Conservation (phyloP, 2,113 vertebrate genomes). For the Hirundichthys speculiger region DNA sequence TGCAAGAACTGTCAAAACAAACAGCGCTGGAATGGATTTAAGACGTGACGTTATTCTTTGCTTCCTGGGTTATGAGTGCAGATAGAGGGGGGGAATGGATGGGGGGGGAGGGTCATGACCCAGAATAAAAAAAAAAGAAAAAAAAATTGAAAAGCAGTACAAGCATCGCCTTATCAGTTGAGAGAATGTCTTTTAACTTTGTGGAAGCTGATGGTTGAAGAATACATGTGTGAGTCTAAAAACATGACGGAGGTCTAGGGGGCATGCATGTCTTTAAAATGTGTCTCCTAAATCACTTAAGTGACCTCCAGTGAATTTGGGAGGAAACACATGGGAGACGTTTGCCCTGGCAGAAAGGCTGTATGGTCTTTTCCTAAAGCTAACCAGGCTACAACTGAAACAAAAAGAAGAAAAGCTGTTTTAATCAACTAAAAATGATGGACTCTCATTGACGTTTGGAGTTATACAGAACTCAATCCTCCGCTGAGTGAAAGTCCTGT, state of each 20-base stretch:
- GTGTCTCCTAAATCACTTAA: background rate
- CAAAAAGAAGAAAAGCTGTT: background rate
- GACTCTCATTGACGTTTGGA: background rate
- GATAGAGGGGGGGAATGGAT: background rate
- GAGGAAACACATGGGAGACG: background rate
- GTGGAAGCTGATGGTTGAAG: too few relatives aligned
- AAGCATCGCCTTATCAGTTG: too few relatives aligned
- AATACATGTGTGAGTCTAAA: background rate
- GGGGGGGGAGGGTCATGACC: background rate
- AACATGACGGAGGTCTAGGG: background rate
- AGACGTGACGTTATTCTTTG: slow-evolving; percentile 45
- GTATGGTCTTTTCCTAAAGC: background rate
- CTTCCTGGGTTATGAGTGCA: slow-evolving; percentile 25
- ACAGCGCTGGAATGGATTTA: slow-evolving; percentile 50
- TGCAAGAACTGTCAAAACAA: slow-evolving; percentile 45
- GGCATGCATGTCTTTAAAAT: background rate
- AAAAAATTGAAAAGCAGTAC: too few relatives aligned
- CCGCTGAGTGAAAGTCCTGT: background rate
- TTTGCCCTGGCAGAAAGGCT: background rate
- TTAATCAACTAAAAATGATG: too few relatives aligned
- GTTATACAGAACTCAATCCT: background rate
- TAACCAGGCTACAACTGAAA: background rate
- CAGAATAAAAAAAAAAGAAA: too few relatives aligned
- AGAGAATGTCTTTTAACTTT: too few relatives aligned
- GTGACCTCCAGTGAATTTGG: background rate